A percentile compares a stretch with the other conserved stretches of the same genome.
Evolutionary conservation across 2,888 invertebrate genomes (phyloP).

Genomic region (Amiota communis): DNA sequence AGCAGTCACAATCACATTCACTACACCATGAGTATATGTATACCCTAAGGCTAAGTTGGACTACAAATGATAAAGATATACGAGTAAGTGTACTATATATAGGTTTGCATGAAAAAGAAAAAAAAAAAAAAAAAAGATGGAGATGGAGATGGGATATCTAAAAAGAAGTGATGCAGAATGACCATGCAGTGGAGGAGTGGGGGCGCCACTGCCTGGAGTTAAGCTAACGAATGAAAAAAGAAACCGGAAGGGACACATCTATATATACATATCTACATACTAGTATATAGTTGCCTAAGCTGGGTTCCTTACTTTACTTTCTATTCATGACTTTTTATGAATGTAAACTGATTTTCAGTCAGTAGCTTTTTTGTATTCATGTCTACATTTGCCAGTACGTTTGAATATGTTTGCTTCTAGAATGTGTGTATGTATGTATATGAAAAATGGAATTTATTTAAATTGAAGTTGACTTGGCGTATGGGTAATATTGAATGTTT

Average conservation of each 20-base stretch:
- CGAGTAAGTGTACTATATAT: too few species aligned
- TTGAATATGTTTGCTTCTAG: background rate
- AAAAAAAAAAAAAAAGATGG: too few species aligned
- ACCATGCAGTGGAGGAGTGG: too few species aligned
- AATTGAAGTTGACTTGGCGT: conserved; percentile 36
- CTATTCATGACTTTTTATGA: conserved; percentile 41
- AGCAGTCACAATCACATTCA: conserved; percentile 19
- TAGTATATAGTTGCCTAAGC: too few species aligned
- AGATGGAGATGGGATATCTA: too few species aligned
- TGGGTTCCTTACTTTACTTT: background rate
- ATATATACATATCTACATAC: too few species aligned
- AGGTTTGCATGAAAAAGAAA: too few species aligned
- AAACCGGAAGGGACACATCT: too few species aligned
- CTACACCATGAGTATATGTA: background rate
- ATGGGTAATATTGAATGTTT: conserved; percentile 8
- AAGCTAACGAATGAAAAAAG: too few species aligned
- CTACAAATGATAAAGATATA: conserved; percentile 23
- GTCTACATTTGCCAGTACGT: background rate
- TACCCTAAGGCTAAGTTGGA: background rate
- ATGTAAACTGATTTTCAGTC: conserved; percentile 31
- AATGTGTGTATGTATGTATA: background rate
- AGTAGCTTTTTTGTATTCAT: background rate
- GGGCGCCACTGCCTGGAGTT: too few species aligned
- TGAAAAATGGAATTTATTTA: conserved; percentile 43
- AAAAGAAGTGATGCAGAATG: too few species aligned